Percentiles rank a stretch among this genome's conserved stretches.
These are phyloP conservation scores for Eidolon dupreanum DNA, from an alignment of 2,797 vertebrate genomes.

Conservation along the genomic window DNA sequence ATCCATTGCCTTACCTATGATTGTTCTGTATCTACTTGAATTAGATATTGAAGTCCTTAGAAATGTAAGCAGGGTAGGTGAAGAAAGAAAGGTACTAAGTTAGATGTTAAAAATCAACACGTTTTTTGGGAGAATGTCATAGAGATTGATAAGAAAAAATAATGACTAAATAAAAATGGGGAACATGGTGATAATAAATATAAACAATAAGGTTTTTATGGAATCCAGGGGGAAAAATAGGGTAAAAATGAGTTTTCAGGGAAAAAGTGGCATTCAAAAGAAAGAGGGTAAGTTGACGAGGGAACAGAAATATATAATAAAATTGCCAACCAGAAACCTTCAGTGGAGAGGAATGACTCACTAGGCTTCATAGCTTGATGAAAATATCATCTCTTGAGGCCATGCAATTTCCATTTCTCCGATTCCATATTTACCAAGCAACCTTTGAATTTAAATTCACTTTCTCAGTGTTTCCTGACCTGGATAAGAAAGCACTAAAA, in stretches of 20 bases:
- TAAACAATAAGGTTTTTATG: not conserved
- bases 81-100: not conserved
- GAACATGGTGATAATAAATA: not conserved
- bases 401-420: conserved; percentile 53
- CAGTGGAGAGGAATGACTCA: conserved; percentile 29
- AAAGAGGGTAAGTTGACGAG: conserved; percentile 15
- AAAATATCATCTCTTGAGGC: conserved; percentile 46
- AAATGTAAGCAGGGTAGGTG: not conserved
- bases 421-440: conserved; percentile 66
- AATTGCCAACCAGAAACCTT: conserved; percentile 36
- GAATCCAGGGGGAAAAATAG: not conserved
- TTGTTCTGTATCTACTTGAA: not conserved
- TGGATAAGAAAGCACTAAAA: conserved; percentile 32
- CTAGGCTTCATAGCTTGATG: not conserved
- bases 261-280: conserved; percentile 13
- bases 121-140: not conserved
- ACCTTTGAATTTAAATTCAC: conserved; percentile 56
- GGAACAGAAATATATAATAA: conserved; percentile 8
- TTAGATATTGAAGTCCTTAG: not conserved
- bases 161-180: conserved; percentile 1
- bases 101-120: not conserved
- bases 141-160: not conserved
- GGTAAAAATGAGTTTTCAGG: not conserved
- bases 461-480: conserved; percentile 50
- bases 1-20: not conserved